Evolutionary conservation across 2,113 vertebrate genomes (phyloP).

Genomic region (Sialia sialis): DNA sequence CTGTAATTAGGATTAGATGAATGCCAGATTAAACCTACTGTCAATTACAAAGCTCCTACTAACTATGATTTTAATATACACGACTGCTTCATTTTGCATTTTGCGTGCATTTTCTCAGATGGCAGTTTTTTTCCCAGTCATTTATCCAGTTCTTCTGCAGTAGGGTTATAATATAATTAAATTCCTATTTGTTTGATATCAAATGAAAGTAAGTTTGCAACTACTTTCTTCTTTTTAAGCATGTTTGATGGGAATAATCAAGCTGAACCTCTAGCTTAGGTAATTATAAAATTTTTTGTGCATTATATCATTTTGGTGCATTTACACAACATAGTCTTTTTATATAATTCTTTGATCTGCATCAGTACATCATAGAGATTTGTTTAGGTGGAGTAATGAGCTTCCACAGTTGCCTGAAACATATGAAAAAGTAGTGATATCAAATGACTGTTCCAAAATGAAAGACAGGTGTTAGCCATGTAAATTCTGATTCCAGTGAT

Average conservation of each 20-base stretch:
- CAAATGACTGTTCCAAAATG: background rate
- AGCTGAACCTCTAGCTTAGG: background rate
- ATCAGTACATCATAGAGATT: background rate
- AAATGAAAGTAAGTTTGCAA: background rate
- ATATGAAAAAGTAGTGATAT: background rate
- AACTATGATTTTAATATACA: background rate
- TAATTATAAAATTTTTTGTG: background rate
- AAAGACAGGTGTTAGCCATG: background rate
- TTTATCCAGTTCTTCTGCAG: background rate
- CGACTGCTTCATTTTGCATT: background rate
- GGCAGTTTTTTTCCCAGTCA: background rate
- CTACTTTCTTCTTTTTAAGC: background rate
- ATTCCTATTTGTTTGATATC: background rate
- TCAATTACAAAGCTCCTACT: background rate
- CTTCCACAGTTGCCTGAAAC: background rate
- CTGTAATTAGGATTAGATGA: background rate
- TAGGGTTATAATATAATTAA: background rate
- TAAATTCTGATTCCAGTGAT: background rate
- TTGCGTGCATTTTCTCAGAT: background rate
- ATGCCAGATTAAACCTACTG: background rate
- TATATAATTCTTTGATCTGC: background rate
- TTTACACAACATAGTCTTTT: background rate
- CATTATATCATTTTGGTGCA: background rate
- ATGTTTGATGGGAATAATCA: background rate
- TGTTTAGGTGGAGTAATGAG: background rate